A percentile compares a stretch with the other conserved stretches of the same genome.
Conservation (phyloP, 2,888 invertebrate genomes). For the Tineola bisselliella region DNA sequence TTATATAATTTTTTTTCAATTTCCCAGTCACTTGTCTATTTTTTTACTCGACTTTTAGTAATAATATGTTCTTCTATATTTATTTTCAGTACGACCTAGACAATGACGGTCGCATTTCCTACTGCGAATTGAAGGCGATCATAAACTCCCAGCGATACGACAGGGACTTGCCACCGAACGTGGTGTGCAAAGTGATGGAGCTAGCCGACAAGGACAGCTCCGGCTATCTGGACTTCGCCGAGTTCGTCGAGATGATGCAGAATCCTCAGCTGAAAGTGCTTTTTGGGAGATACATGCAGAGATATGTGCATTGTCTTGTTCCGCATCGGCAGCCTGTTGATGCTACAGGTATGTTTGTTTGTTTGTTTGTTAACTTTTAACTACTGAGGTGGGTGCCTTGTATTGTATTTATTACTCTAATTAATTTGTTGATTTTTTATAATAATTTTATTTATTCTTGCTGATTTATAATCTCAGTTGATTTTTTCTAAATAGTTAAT, state of each 20-base stretch:
- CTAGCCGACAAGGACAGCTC: constrained; percentile 62
- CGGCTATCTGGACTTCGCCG: constrained; percentile 74
- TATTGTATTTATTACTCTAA: too few species aligned
- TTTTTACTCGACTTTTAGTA: too few species aligned
- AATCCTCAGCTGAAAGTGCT: constrained; percentile 70
- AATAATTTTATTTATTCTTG: too few species aligned
- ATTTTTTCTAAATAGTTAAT: too few species aligned
- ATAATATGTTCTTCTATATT: neutral
- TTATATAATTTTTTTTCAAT: too few species aligned
- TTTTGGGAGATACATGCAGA: constrained; percentile 71
- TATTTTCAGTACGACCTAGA: constrained; percentile 74
- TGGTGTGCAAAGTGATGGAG: constrained; percentile 73
- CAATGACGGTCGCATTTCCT: constrained; percentile 74
- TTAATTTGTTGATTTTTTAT: too few species aligned
- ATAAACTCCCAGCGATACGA: constrained; percentile 70
- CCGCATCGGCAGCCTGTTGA: constrained; percentile 63
- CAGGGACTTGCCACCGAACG: constrained; percentile 74
- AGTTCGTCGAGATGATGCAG: constrained; percentile 77
- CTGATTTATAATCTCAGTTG: too few species aligned
- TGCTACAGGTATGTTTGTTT: constrained; percentile 44
- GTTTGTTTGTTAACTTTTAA: too few species aligned
- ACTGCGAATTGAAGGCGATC: constrained; percentile 71
- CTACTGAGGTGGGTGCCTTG: too few species aligned
- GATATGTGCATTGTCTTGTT: constrained; percentile 69
- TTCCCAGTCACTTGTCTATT: too few species aligned